These are phyloP conservation scores for Thaumatotibia leucotreta DNA, from an alignment of 1,140 invertebrate species.

Conservation along the genomic window DNA sequence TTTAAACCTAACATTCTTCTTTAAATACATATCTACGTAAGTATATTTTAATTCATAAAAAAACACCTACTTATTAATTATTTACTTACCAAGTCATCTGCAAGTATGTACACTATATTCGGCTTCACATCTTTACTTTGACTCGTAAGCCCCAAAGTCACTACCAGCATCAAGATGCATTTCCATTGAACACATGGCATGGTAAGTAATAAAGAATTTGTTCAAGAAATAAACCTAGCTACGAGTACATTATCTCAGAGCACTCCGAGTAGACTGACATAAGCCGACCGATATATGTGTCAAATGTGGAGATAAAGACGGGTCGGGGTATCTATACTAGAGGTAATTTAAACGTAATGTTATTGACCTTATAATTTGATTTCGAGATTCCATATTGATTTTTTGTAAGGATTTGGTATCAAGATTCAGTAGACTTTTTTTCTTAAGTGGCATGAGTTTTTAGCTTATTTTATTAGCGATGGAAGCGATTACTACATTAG, in stretches of 20 bases:
- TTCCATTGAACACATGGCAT: neutral
- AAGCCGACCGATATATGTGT: neutral
- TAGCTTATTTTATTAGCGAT: too few species aligned
- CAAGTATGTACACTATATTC: slow-evolving; percentile 82
- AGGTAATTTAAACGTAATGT: neutral
- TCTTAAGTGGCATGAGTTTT: too few species aligned
- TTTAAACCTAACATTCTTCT: too few species aligned
- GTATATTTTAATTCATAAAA: too few species aligned
- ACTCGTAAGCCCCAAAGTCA: neutral
- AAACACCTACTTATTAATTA: too few species aligned
- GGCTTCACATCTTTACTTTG: slow-evolving; percentile 43
- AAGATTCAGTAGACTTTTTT: too few species aligned
- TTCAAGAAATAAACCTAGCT: neutral
- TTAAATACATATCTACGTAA: too few species aligned
- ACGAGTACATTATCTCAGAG: neutral
- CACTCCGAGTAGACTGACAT: neutral
- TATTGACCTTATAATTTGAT: neutral
- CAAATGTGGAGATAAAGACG: neutral
- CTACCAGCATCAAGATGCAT: neutral
- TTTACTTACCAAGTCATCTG: slow-evolving; percentile 82
- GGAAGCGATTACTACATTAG: too few species aligned
- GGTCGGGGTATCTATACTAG: neutral
- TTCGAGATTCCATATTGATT: neutral
- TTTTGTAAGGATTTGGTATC: too few species aligned
- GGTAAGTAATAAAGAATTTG: neutral